Conservation (phyloP, 2,888 invertebrate species). For the Tanaodytes sp. region DNA sequence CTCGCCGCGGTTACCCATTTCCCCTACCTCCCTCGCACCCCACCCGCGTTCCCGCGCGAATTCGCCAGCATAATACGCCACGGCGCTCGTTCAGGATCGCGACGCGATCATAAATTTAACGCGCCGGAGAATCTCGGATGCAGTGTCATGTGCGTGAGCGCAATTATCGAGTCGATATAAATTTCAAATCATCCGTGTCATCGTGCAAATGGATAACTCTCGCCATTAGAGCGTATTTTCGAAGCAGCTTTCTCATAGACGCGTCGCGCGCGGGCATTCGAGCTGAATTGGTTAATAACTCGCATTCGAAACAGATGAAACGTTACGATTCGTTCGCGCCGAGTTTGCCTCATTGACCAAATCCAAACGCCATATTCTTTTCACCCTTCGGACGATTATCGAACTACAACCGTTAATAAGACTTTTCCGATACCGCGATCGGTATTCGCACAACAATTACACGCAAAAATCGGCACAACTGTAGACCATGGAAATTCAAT, state of each 20-base stretch:
- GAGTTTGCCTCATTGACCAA: too few species aligned
- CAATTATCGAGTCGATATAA: conserved; percentile 61
- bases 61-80: conserved; percentile 53
- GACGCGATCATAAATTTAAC: conserved; percentile 55
- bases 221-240: conserved; percentile 51
- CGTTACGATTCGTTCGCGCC: conserved; percentile 61
- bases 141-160: conserved; percentile 53
- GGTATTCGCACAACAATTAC: too few species aligned
- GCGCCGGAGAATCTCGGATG: conserved; percentile 55
- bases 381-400: too few species aligned
- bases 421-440: too few species aligned
- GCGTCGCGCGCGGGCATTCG: conserved; percentile 21
- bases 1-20: conserved; percentile 25
- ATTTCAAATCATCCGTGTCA: conserved; percentile 61
- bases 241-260: conserved; percentile 33
- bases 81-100: conserved; percentile 55
- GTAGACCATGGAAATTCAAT: too few species aligned
- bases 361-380: too few species aligned
- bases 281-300: conserved; percentile 55
- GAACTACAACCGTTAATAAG: too few species aligned
- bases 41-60: conserved; percentile 25
- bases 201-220: conserved; percentile 53
- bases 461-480: too few species aligned
- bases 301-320: conserved; percentile 64
- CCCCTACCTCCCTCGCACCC: too few species aligned